Base-by-base conservation (phyloP, 2,113 vertebrate species). In the Condylura cristata region DNA sequence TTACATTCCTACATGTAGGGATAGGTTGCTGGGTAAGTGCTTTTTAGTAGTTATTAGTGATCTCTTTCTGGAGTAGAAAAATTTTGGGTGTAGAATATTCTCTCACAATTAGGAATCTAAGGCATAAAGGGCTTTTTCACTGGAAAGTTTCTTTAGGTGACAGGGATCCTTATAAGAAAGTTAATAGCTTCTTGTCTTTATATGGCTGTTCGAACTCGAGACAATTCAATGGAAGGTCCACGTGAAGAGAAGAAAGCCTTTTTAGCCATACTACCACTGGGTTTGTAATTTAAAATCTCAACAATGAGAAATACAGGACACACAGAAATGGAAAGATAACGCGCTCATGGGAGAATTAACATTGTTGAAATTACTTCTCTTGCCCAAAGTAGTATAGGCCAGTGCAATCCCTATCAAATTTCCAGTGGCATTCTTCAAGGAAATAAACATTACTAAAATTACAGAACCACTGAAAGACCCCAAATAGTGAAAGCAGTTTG, bases 11-110 rank as follows among this genome's bases (percentile, higher is more conserved):
- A 11, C 86, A 30, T 84, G n/a, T 41, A 16, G 2, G 90, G 56
- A 4, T 44, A 87, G 68, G 58, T 91, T 91, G 78, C 72, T 91
- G 32, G 41, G 32, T 53, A 80, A 86, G 28, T 90, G 81, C 68
- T 82, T 89, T 63, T 84, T 71, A 93, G 61, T 91, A 88, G 37
- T 72, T 86, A n/a, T 61, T n/a, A 53, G 58, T 92, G 72, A 80
- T 74, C 18, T 22, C 13, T 89, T 71, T 46, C 24, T 90, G 65
- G 70, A 70, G 30, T 53, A 65, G 86, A 83, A 53, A 74, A 20
- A 46, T 85, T 63, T 60, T 85, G 22, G 51, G 26, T 63, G 4
- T 51, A 76, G 68, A 90, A 58, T 32, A 32, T 90, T 70, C 11
- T 76, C 66, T 32, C 18, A 24, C 74, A 74, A 61, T 81, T 70